phyloP scores from a whole-genome alignment of 2,797 vertebrate species.

The Megalops cyprinoides region DNA sequence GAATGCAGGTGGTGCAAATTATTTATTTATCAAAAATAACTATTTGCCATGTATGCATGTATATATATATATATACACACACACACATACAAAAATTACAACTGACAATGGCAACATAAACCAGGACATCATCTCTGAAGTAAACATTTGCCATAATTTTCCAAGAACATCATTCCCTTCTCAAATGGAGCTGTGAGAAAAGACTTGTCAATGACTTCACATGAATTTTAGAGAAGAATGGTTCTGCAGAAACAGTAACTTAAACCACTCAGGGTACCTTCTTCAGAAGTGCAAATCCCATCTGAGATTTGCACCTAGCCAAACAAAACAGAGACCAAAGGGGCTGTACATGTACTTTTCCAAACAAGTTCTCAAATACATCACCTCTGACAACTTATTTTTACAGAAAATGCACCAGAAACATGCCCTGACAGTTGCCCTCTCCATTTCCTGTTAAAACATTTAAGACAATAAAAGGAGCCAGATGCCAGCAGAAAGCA shows the following conservation, averaged over 20 bases:
- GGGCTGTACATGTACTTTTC: background rate
- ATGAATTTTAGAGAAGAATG: background rate
- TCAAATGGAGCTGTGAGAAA: background rate
- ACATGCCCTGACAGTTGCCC: background rate
- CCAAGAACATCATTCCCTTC: background rate
- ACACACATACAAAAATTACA: constrained; percentile 26
- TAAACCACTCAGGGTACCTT: too few relatives aligned
- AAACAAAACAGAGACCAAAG: background rate
- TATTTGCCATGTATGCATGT: background rate
- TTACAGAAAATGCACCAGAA: background rate
- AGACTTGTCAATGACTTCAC: background rate
- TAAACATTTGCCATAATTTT: background rate
- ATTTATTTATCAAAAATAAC: background rate
- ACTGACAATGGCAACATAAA: constrained; percentile 17
- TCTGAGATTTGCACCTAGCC: background rate
- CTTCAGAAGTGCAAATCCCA: too few relatives aligned
- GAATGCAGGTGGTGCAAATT: too few relatives aligned
- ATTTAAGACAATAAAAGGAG: too few relatives aligned
- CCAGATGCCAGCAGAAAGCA: too few relatives aligned
- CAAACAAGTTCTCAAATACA: background rate
- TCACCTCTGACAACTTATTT: background rate
- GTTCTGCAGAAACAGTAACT: background rate
- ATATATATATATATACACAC: too few relatives aligned
- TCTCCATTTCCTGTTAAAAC: background rate
- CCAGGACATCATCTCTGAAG: background rate